Evolutionary conservation across 2,888 invertebrate species (phyloP).

Genomic region (Eugnorisma glareosa): DNA sequence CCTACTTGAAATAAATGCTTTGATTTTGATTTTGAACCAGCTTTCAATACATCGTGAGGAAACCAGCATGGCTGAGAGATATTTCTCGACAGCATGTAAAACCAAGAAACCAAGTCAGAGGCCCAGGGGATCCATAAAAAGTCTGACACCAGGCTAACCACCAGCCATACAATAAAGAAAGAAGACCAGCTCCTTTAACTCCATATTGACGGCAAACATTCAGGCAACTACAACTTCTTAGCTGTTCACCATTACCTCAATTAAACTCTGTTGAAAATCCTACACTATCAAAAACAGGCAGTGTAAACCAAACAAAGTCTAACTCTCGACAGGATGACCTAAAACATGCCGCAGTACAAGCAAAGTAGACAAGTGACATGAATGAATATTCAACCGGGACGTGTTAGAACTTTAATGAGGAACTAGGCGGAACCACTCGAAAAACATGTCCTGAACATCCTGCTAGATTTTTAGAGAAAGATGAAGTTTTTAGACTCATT

Average conservation of each 20-base stretch:
- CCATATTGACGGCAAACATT: neutral
- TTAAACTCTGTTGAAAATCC: neutral
- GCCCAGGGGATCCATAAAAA: too few relatives aligned
- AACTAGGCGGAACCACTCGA: conserved; percentile 40
- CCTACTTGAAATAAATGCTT: too few relatives aligned
- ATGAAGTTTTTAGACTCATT: conserved; percentile 10
- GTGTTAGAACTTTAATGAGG: conserved; percentile 73
- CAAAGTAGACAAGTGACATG: conserved; percentile 62
- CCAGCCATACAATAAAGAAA: too few relatives aligned
- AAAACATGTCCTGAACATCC: conserved; percentile 27
- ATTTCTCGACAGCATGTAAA: too few relatives aligned
- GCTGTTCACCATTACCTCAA: neutral
- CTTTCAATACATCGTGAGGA: too few relatives aligned
- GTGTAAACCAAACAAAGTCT: neutral
- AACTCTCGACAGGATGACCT: neutral
- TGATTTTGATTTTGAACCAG: too few relatives aligned
- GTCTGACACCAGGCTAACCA: too few relatives aligned
- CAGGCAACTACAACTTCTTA: neutral
- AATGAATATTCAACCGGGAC: conserved; percentile 75
- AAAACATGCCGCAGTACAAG: conserved; percentile 8
- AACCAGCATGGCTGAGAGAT: too few relatives aligned
- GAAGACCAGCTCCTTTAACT: neutral
- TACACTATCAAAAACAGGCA: neutral
- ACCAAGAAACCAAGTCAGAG: too few relatives aligned
- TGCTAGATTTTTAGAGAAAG: neutral